Base-by-base conservation (phyloP, 2,113 vertebrate genomes). In the Phaethornis superciliosus region DNA sequence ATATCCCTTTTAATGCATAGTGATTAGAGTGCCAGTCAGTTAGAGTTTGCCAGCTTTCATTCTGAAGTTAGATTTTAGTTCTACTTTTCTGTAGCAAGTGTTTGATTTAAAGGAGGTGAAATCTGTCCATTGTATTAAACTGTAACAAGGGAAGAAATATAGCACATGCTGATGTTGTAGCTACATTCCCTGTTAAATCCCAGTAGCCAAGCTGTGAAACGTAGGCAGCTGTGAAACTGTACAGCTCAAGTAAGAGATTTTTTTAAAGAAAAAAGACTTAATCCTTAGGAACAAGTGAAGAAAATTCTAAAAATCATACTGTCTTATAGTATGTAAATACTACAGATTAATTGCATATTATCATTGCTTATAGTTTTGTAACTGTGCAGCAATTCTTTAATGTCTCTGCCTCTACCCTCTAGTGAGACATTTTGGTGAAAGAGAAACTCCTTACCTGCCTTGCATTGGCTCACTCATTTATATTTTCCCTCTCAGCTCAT, bases 401-500 rank as follows among this genome's bases (percentile, higher is more conserved):
- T 26, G 46, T 46, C 40, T 77, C 16, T 65, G 18, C 42, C 30
- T 54, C 21, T 81, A 8, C 7, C 8, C 12, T 72, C 32, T 32
- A 81, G 5, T 47, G 42, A 78, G 69, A 52, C 9, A 15, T 33
- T 78, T 59, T 37, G 27, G 33, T 70, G 42, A n/a, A 46, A 52
- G 47, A 84, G 42, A 26, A 78, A 3, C 12, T 24, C 67, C 6
- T 0, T 58, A 37, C 54, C 64, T 86, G 28, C 77, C n/a, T 47
- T 55, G 4, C 37, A 4, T 8, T 9, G 22, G 56, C 37, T 84
- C 37, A 42, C 24, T 64, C 77, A 6, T 49, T 88, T 54, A 5
- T 46, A 17, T 78, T 90, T 89, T 89, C 47, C 72, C 26, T 84
- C 89, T 71, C 72, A 87, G 64, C 52, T 94, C 89, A 91, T 51